These are phyloP conservation scores for Trachelipus rathkii DNA, from an alignment of 1,140 invertebrate genomes.

Conservation along the genomic window DNA sequence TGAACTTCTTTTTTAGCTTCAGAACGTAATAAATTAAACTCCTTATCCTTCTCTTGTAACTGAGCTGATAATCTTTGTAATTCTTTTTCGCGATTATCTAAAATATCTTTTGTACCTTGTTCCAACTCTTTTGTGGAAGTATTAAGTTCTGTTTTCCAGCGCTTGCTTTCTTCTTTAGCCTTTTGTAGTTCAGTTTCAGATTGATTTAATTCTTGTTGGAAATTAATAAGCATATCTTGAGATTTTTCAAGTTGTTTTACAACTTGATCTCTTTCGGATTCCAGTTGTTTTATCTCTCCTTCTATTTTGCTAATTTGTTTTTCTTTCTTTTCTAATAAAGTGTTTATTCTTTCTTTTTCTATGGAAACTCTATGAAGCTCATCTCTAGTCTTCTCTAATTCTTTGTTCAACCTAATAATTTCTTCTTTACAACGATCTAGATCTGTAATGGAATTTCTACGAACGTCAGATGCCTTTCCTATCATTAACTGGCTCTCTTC, in stretches of 20 bases:
- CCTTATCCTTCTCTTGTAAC: constrained; percentile 56
- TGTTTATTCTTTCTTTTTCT: constrained; percentile 48
- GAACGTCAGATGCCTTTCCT: constrained; percentile 36
- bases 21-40: constrained; percentile 48
- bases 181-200: constrained; percentile 75
- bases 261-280: constrained; percentile 77
- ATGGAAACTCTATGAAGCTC: constrained; percentile 58
- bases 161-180: constrained; percentile 71
- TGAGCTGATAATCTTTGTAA: constrained; percentile 70
- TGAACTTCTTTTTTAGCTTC: constrained; percentile 47
- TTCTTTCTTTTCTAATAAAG: constrained; percentile 44
- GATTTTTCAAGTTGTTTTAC: constrained; percentile 85
- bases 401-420: constrained; percentile 44
- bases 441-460: constrained; percentile 37
- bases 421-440: constrained; percentile 45
- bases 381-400: constrained; percentile 55
- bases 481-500: constrained; percentile 42
- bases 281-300: constrained; percentile 74
- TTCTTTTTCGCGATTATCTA: constrained; percentile 65
- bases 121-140: constrained; percentile 64
- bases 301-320: constrained; percentile 63
- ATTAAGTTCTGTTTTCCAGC: constrained; percentile 65
- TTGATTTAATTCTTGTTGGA: constrained; percentile 77
- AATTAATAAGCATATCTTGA: constrained; percentile 85
- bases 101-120: constrained; percentile 64